Conservation (phyloP, 2,797 vertebrate genomes). For the Siniperca scherzeri region DNA sequence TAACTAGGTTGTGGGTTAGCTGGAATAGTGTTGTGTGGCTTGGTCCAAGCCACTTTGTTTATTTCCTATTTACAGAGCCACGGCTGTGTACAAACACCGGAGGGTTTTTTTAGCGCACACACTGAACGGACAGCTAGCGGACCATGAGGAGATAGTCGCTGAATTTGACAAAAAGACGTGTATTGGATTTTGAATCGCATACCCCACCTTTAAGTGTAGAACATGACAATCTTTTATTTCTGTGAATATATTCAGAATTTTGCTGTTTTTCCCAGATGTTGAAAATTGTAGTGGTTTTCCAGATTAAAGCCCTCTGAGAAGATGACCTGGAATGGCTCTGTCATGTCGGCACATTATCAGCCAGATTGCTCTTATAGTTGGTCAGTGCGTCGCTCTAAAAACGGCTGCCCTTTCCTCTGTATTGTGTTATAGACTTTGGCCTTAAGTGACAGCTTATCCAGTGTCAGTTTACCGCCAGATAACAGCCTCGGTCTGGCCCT, state of each 20-base stretch:
- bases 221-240: background rate
- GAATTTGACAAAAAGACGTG: no score
- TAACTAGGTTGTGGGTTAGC: no score
- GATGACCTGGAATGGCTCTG: conserved; percentile 60
- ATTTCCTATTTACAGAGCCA: no score
- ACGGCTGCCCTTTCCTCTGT: conserved; percentile 73
- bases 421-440: conserved; percentile 76
- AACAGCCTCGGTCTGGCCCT: conserved; percentile 76
- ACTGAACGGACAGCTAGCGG: no score
- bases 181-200: no score
- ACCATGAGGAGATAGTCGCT: no score
- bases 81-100: no score
- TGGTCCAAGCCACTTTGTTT: no score
- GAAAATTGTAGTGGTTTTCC: conserved; percentile 21
- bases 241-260: background rate
- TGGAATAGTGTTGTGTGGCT: no score
- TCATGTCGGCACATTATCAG: conserved; percentile 73
- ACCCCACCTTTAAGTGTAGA: background rate
- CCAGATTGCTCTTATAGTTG: conserved; percentile 75
- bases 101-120: no score
- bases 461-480: conserved; percentile 85
- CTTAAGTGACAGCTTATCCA: conserved; percentile 80
- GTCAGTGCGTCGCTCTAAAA: conserved; percentile 55
- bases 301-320: conserved; percentile 41
- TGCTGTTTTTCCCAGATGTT: conserved; percentile 1